Base-by-base conservation (phyloP, 2,888 invertebrate species). In the Drosophila mimetica region DNA sequence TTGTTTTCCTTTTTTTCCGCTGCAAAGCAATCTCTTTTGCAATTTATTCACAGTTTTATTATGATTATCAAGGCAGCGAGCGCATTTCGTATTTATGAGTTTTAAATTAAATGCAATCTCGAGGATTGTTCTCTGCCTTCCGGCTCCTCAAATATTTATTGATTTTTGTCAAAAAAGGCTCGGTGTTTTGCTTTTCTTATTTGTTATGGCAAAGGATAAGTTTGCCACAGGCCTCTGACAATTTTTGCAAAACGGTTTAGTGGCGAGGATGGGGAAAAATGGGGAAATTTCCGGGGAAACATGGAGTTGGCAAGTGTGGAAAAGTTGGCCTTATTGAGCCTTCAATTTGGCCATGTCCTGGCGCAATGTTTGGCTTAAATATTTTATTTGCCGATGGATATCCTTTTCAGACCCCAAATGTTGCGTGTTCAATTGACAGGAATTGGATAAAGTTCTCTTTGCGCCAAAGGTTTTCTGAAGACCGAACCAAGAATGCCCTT, bases 21-120 rank as follows among this genome's bases (percentile, higher is more conserved):
- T 11, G 13, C 20, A 52, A 7, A 28, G 37, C 58, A 77, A 73
- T 64, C 74, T 75, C 76, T 78, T 82, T 79, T 71, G 76, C 76
- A 79, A 85, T 82, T 79, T 79, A 78, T 76, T 72, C 71, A 48
- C 67, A 77, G 76, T 77, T 86, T 77, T 81, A 84, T 84, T 84
- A 84, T 86, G 77, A 78, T 84, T 80, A 86, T 83, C 74, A 54
- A 70, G 65, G 59, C 36, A 28, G 65, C 64, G 9, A 34, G 32
- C 55, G 63, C 83, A 87, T 88, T 87, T 87, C 72, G 77, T 86
- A 87, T 87, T 88, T 86, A 87, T 87, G 86, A 81, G 85, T 86
- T 88, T 85, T 75, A 88, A 87, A 87, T 88, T 76, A 83, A 87
- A 85, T 79, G 74, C 82, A 75, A 86, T 84, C 82, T 78, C 59